Evolutionary conservation across 2,888 invertebrate species (phyloP).

Genomic region (Scaptomyza cyrtandrae): DNA sequence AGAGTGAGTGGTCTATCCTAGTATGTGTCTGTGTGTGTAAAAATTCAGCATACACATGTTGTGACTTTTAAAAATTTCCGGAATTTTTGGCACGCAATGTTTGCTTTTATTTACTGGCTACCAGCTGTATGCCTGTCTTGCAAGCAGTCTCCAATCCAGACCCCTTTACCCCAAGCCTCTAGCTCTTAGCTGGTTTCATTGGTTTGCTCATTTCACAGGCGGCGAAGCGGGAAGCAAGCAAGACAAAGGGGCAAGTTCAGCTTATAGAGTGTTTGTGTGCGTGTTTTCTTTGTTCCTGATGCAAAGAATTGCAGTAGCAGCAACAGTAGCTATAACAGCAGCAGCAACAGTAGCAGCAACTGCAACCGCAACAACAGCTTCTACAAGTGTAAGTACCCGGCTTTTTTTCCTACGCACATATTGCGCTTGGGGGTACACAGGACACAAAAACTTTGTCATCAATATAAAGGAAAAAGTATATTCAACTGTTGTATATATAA

Average conservation of each 20-base stretch:
- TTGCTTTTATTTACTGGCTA: conserved; percentile 75
- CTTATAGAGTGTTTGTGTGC: conserved; percentile 5
- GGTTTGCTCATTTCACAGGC: conserved; percentile 36
- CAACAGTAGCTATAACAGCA: conserved; percentile 6
- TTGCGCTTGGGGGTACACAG: background rate
- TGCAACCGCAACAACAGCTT: conserved; percentile 15
- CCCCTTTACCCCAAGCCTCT: background rate
- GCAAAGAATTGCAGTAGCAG: conserved; percentile 30
- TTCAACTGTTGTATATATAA: no score
- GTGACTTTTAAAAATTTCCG: conserved; percentile 79
- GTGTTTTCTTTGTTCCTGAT: conserved; percentile 33
- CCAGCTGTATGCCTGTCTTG: conserved; percentile 28
- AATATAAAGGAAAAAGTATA: background rate
- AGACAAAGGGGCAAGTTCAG: background rate
- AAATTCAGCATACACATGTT: conserved; percentile 77
- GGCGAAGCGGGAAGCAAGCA: background rate
- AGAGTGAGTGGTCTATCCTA: conserved; percentile 6
- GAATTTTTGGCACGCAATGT: conserved; percentile 81
- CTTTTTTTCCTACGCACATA: background rate
- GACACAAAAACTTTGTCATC: conserved; percentile 27
- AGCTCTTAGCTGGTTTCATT: background rate
- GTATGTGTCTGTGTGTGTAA: conserved; percentile 53
- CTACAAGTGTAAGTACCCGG: conserved; percentile 14
- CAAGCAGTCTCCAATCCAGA: conserved; percentile 17
- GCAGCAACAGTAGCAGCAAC: conserved; percentile 2